A percentile compares a stretch with the other conserved stretches of the same genome.
Evolutionary conservation across 1,140 invertebrate genomes (phyloP).

Genomic region (Drosophila micromelanica): DNA sequence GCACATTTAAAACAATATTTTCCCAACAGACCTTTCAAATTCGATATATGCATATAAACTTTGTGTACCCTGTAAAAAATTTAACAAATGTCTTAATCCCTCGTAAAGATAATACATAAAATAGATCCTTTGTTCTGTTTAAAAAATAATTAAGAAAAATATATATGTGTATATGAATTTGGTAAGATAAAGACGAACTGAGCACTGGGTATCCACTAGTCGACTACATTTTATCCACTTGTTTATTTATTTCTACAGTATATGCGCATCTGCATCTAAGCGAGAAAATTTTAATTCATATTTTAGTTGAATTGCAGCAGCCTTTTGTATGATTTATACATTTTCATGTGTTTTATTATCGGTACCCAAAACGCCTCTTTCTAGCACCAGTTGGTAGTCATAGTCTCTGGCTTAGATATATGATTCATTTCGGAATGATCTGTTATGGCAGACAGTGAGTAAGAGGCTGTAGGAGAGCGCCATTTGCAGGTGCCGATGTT

Average conservation of each 20-base stretch:
- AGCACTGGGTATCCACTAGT: background rate
- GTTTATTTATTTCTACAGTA: conserved; percentile 22
- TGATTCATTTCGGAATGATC: conserved; percentile 76
- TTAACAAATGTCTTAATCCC: too few relatives aligned
- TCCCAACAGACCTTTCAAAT: conserved; percentile 47
- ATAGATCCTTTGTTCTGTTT: too few relatives aligned
- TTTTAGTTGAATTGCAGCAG: conserved; percentile 57
- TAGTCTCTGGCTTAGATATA: conserved; percentile 49
- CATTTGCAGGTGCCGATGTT: conserved; percentile 47
- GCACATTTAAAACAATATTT: conserved; percentile 73
- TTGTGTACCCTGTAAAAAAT: background rate
- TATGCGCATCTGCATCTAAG: conserved; percentile 35
- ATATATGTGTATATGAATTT: too few relatives aligned
- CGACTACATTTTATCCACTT: background rate
- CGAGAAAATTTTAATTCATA: conserved; percentile 61
- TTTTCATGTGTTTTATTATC: conserved; percentile 76
- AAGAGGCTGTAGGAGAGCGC: conserved; percentile 23
- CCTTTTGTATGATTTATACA: conserved; percentile 65
- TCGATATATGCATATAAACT: background rate
- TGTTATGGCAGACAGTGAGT: conserved; percentile 51
- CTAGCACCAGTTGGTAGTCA: conserved; percentile 50
- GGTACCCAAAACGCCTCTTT: conserved; percentile 68
- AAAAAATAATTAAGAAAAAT: background rate
- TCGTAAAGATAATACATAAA: too few relatives aligned
- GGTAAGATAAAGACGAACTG: background rate